phyloP scores from a whole-genome alignment of 2,113 vertebrate genomes.

The Eolophus roseicapilla region DNA sequence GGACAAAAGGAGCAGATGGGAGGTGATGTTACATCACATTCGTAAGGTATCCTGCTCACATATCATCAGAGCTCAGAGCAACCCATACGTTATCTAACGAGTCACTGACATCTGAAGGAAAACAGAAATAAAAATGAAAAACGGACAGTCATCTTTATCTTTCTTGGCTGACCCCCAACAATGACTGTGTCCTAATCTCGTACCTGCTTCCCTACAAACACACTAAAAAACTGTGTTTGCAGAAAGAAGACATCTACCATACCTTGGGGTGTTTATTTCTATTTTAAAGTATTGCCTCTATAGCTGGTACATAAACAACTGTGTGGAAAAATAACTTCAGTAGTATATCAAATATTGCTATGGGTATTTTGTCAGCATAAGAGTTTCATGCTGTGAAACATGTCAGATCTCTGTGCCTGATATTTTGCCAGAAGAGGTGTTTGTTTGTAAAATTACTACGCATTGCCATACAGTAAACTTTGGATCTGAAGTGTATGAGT shows the following conservation, averaged over 20 bases:
- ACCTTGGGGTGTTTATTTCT: not conserved
- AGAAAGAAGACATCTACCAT: not conserved
- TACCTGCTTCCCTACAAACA: not conserved
- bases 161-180: not conserved
- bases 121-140: not conserved
- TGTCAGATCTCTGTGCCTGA: not conserved
- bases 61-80: not conserved
- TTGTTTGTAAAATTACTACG: not conserved
- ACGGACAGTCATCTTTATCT: not conserved
- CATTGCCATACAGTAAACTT: not conserved
- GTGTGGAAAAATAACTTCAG: not conserved
- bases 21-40: not conserved
- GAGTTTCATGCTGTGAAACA: not conserved
- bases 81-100: not conserved
- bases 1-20: slow-evolving; percentile 40
- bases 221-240: not conserved
- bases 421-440: not conserved
- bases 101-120: not conserved
- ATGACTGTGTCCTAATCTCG: accelerated
- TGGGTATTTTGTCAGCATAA: not conserved
- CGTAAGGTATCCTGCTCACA: not conserved
- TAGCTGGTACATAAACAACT: not conserved
- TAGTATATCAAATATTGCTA: not conserved
- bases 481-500: not conserved
- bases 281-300: not conserved